phyloP scores from a whole-genome alignment of 2,797 vertebrate species.

The Mus caroli region DNA sequence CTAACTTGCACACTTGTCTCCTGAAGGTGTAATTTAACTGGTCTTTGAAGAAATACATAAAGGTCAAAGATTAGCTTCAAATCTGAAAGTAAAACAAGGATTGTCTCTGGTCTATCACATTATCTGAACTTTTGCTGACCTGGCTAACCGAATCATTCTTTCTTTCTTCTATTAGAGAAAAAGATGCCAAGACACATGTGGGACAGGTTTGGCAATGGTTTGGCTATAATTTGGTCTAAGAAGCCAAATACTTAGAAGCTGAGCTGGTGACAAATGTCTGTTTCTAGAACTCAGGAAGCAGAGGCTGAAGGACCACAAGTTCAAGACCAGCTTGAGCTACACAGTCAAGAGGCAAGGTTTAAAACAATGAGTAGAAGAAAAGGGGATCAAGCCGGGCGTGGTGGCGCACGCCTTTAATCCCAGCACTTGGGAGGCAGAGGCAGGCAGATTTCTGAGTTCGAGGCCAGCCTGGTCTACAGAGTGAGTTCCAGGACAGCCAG shows the following conservation, averaged over 20 bases:
- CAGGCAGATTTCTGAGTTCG: no score
- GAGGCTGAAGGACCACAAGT: background rate
- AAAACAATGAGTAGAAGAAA: conserved; percentile 13
- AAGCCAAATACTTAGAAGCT: conserved; percentile 40
- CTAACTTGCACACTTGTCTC: background rate
- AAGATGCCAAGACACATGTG: background rate
- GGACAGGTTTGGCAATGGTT: conserved; percentile 16
- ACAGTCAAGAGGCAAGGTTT: background rate
- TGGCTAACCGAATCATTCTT: background rate
- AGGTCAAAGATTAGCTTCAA: conserved; percentile 29
- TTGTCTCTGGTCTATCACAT: background rate
- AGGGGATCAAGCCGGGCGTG: background rate
- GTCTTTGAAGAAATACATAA: conserved; percentile 4
- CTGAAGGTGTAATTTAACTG: background rate
- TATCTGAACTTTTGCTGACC: conserved; percentile 40
- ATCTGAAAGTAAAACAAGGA: conserved; percentile 50
- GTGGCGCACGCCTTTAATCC: no score
- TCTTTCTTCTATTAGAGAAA: conserved; percentile 21
- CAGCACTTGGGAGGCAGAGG: no score
- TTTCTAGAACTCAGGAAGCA: background rate
- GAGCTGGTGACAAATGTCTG: background rate
- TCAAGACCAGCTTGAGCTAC: background rate
- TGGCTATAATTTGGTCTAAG: conserved; percentile 1
- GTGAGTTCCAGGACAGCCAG: no score
- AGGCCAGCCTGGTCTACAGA: no score